Evolutionary conservation across 2,113 vertebrate species (phyloP), one percentile per base, ranked within the genome.

Genomic region (Siniperca knerii): DNA sequence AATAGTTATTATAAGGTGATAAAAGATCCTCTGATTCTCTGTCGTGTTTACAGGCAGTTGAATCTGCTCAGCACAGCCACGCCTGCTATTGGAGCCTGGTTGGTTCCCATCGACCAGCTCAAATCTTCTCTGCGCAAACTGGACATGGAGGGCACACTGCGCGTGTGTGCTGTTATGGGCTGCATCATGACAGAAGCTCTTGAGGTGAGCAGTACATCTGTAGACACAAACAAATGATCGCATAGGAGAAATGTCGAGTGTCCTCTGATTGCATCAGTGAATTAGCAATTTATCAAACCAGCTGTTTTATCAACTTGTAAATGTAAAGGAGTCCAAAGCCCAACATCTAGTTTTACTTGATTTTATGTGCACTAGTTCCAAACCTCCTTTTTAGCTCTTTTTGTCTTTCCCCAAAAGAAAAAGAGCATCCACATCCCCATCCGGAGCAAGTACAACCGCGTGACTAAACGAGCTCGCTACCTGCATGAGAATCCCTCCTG

Each of bases 181-280:
- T 99, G 98, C 93, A 98, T 99, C 90, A 99, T 99, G 98, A 99
- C 98, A 0, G 98, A 99, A 90, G 98, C 98, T 13, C 92, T 99
- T 16, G 98, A 99, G 97, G 98, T 99, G 62, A 83, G 80, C 18
- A 40, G 2, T 12, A 4, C 18, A 25, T 60, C 50, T 35, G 12
- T 50, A 6, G 15, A 80, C 2, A 5, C 2, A 50, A 33, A 71
- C 10, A 44, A 2, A 58, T 37, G 1, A 9, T 48, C n/a, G 4
- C 40, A 20, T 9, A n/a, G 35, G 4, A 67, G 29, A 11, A 50
- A n/a, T 6, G 33, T 44, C 21, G 52, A 65, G 8, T 10, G 23
- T 52, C 20, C 3, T 52, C 23, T 48, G 13, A 69, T 7, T 46
- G 50, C 21, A 35, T 58, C 0, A 52, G 29, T 1, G 1, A 44